These are phyloP conservation scores for Eupithecia vulgata DNA, from an alignment of 2,888 invertebrate species.

Conservation along the genomic window DNA sequence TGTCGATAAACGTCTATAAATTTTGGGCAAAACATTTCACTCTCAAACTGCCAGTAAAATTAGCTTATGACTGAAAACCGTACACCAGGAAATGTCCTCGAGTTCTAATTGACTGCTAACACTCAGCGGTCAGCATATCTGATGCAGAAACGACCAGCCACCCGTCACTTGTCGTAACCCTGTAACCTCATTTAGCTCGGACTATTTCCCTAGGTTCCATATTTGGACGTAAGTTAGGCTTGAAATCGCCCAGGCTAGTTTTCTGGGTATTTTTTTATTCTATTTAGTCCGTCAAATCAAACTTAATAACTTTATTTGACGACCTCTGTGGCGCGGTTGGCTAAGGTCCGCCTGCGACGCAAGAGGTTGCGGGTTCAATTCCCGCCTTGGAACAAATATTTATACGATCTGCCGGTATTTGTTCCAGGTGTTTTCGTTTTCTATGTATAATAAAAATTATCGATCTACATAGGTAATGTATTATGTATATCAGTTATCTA, in stretches of 20 bases:
- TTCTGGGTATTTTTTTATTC: no score
- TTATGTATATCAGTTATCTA: no score
- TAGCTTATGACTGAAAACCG: constrained; percentile 7
- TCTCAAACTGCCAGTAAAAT: background rate
- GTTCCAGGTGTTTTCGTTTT: no score
- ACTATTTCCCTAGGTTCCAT: constrained; percentile 17
- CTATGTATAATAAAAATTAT: no score
- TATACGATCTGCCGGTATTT: no score
- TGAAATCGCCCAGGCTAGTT: background rate
- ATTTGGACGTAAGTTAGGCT: background rate
- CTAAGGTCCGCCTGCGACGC: no score
- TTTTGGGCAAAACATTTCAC: background rate
- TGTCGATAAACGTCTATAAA: background rate
- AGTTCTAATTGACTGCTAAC: constrained; percentile 31
- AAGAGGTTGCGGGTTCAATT: no score
- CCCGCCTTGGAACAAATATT: no score
- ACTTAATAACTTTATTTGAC: no score
- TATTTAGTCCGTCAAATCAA: no score
- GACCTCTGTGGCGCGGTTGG: no score
- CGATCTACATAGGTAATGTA: no score
- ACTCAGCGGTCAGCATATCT: constrained; percentile 1
- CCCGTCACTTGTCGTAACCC: constrained; percentile 19
- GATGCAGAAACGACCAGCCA: constrained; percentile 20
- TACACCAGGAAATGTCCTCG: constrained; percentile 4
- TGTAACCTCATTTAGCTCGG: constrained; percentile 32